Evolutionary conservation across 1,140 invertebrate species (phyloP), one percentile per base, ranked within the genome.

Genomic region (Macrotrachela quadricornifera): DNA sequence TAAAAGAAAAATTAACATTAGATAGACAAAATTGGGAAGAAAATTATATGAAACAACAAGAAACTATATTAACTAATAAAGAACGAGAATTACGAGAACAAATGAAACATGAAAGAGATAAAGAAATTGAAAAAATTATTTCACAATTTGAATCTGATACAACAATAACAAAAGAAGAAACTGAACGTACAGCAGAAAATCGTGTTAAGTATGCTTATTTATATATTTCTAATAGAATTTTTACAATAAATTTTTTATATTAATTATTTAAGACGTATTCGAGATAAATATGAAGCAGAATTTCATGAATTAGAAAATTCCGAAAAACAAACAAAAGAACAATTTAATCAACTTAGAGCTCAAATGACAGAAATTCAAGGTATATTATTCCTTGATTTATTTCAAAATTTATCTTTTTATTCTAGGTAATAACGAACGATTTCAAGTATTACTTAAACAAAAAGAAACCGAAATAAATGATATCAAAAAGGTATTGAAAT

Each of bases 111-210:
- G 68, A 71, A 10, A 46, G 69, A 41, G 68, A 71, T 59, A 65
- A 65, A 54, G 68, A 71, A 54, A 70, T 71, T 21, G 68, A 70
- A 54, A 39, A 69, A 46, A 66, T 68, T 9, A 68, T 71, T 36
- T 44, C 56, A n/a, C 55, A 63, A 46, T 57, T 71, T 21, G 69
- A 70, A 57, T 66, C 64, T 18, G 69, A 71, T 57, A 61, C 62
- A 13, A 62, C 63, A 10, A 40, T 57, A 16, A 37, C 63, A 11
- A 51, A 65, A 39, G 66, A 67, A 45, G 67, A 70, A 42, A 61
- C 58, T 56, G 65, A 70, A 49, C 59, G 62, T 36, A 58, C 62
- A 10, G 60, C 63, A 13, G 66, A 70, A 49, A 66, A 69, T 56
- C 64, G 63, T 57, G 64, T 66, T 21, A 68, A 64, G 69, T 71